Evolutionary conservation across 2,797 vertebrate genomes (phyloP), one percentile per base, ranked within the genome.

Genomic region (Hypotaenidia okinawae): DNA sequence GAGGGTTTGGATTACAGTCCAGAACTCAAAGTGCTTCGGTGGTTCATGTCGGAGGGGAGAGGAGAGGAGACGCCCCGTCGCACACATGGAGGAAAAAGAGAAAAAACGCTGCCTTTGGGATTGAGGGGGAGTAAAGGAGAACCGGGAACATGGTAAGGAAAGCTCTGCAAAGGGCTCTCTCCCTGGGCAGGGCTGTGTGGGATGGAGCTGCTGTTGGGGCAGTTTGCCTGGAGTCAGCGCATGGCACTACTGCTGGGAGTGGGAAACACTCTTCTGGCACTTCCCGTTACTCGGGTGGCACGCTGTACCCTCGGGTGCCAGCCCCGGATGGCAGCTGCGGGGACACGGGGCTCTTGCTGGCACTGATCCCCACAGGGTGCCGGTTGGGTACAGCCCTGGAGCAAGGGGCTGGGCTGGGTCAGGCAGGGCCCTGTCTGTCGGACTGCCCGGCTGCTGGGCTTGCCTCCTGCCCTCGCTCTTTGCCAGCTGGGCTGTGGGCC

Each of bases 1-100:
- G 93, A 94, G 96, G 95, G 95, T 57, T 97, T 97, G 96, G 95
- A 95, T 97, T 97, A 96, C 96, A 96, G 93, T 93, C 86, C 95
- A 90, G 91, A 76, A 95, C 96, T 96, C 93, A 68, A 89, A 97
- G 95, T 94, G 95, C 94, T 95, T 73, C 33, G 57, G 95, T 43
- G 91, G 67, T 96, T 95, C 91, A 88, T 83, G 74, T 93, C 83
- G 80, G 94, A 94, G 87, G 33, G 54, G 79, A 96, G 87, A 93
- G 54, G 79, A 96, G 87, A 93, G 87, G 87, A 95, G 95, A 75
- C 94, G 82, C 92, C 93, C 83, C 54, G 32, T 79, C 32, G 76
- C 73, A 94, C 93, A 89, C 91, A 96, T 97, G 96, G 96, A 97
- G 88, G 95, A 95, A 92, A 96, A 95, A 52, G 95, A 97, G 94